Evolutionary conservation across 1,140 invertebrate genomes (phyloP).

Genomic region (Rhopalosiphum padi): DNA sequence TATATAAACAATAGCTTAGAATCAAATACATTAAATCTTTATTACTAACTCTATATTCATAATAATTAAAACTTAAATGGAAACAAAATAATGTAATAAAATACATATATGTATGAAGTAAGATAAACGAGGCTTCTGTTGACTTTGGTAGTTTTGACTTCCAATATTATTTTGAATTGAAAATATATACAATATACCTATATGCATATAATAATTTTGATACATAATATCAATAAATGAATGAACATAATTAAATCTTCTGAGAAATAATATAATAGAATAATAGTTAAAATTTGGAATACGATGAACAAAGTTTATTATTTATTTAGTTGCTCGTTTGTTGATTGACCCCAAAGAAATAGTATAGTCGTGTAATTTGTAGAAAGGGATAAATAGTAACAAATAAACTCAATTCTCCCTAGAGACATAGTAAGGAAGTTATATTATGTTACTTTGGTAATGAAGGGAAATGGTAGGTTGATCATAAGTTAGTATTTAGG

Average conservation of each 20-base stretch:
- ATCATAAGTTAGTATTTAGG: constrained; percentile 39
- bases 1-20: not conserved
- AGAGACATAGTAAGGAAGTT: not conserved
- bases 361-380: not conserved
- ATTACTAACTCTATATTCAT: not conserved
- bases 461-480: constrained; percentile 15
- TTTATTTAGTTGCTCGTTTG: constrained; percentile 24
- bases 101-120: not conserved
- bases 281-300: not conserved
- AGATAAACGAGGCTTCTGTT: not conserved
- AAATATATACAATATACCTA: not conserved
- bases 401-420: constrained; percentile 21
- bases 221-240: not conserved
- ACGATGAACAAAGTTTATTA: not conserved
- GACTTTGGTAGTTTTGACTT: not conserved
- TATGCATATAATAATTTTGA: not conserved
- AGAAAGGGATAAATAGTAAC: not conserved
- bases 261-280: not conserved
- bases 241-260: not conserved
- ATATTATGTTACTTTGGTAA: not conserved
- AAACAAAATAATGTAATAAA: not conserved
- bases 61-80: not conserved
- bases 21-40: not conserved
- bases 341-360: not conserved
- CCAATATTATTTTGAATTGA: not conserved